These are phyloP conservation scores for Tineola bisselliella DNA, from an alignment of 2,888 invertebrate species.

Conservation along the genomic window DNA sequence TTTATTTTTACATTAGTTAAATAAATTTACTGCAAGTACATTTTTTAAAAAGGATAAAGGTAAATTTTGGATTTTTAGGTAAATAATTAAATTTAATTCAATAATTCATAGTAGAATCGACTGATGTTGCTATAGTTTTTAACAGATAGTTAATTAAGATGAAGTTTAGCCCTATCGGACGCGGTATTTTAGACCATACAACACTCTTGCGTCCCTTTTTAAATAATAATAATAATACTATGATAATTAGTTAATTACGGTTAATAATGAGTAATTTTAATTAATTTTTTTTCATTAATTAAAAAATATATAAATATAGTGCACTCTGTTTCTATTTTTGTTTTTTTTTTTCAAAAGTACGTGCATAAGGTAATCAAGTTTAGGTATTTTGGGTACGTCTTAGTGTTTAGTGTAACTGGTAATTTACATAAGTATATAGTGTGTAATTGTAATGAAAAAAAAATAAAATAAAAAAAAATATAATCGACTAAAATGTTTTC, in stretches of 20 bases:
- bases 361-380: conserved; percentile 58
- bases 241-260: conserved; percentile 71
- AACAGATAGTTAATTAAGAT: conserved; percentile 27
- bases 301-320: background rate
- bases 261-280: conserved; percentile 66
- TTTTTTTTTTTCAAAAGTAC: background rate
- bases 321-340: background rate
- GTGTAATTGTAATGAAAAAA: conserved; percentile 63
- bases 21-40: background rate
- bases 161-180: conserved; percentile 40
- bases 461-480: conserved; percentile 9
- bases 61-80: background rate
- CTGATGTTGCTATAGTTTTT: no score
- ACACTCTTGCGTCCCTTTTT: background rate
- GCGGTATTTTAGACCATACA: background rate
- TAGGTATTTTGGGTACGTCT: conserved; percentile 69
- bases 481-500: conserved; percentile 39
- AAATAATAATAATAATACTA: conserved; percentile 18
- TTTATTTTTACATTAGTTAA: background rate
- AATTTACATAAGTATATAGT: conserved; percentile 62
- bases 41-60: background rate
- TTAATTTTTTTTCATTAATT: conserved; percentile 27
- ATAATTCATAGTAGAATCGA: background rate
- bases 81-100: background rate
- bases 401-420: conserved; percentile 67